Evolutionary conservation across 2,113 vertebrate species (phyloP).

Genomic region (Ellobius talpinus): DNA sequence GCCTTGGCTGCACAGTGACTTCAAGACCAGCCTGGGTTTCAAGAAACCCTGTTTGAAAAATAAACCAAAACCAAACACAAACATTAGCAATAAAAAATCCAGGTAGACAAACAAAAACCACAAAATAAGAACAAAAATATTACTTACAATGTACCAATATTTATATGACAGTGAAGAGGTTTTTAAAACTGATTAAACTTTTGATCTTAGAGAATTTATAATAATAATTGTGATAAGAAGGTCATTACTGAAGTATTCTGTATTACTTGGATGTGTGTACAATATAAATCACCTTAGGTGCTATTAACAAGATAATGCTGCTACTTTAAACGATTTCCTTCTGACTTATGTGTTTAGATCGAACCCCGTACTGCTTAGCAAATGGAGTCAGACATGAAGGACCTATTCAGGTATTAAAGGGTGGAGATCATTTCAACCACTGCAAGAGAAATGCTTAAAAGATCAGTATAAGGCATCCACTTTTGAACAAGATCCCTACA

Average conservation of each 20-base stretch:
- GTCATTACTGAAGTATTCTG: constrained; percentile 20
- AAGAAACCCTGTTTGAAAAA: neutral
- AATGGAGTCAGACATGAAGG: constrained; percentile 25
- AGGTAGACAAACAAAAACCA: neutral
- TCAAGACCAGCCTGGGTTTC: neutral
- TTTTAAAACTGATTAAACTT: neutral
- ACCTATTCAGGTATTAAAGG: constrained; percentile 53
- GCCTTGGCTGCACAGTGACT: neutral
- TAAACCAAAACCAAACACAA: neutral
- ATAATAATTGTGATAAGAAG: constrained; percentile 1
- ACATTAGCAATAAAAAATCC: neutral
- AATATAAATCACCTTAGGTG: constrained; percentile 18
- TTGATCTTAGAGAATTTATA: neutral
- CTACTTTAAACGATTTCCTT: constrained; percentile 16
- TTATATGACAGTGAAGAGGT: neutral
- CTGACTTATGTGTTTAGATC: constrained; percentile 39
- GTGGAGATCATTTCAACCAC: constrained; percentile 22
- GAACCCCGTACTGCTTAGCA: neutral
- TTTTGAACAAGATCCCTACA: constrained; percentile 42
- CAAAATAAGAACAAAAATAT: neutral
- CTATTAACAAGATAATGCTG: constrained; percentile 28
- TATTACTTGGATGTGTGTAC: constrained; percentile 19
- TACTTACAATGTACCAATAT: neutral
- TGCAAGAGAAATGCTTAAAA: constrained; percentile 60
- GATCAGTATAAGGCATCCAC: constrained; percentile 37